Evolutionary conservation across 2,113 vertebrate genomes (phyloP).

Genomic region (Synchiropus splendidus): DNA sequence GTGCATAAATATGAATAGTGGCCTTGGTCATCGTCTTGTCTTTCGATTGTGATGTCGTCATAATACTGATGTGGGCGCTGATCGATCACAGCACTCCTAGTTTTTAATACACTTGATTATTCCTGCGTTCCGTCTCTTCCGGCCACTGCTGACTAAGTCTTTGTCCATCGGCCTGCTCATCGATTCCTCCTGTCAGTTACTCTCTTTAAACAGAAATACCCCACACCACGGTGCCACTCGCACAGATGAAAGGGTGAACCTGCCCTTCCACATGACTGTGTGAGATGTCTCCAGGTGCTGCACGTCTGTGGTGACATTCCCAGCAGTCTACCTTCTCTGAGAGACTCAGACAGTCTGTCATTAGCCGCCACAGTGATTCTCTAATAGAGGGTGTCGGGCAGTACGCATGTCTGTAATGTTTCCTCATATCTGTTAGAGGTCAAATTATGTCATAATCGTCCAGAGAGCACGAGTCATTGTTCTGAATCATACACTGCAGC

Average conservation of each 20-base stretch:
- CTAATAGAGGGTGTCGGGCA: constrained; percentile 15
- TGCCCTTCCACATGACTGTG: constrained; percentile 16
- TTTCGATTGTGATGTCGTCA: too few relatives aligned
- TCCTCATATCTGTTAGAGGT: constrained; percentile 1
- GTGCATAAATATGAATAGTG: too few relatives aligned
- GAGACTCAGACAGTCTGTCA: constrained; percentile 29
- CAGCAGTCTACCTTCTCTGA: constrained; percentile 11
- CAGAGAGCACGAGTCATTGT: too few relatives aligned
- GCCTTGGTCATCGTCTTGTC: too few relatives aligned
- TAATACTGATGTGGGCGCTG: too few relatives aligned
- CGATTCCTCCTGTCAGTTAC: constrained; percentile 39
- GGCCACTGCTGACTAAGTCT: constrained; percentile 37
- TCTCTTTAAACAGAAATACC: constrained; percentile 10
- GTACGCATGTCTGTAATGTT: constrained; percentile 1
- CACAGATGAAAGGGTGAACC: constrained; percentile 22
- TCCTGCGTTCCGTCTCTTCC: neutral
- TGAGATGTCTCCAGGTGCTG: constrained; percentile 14
- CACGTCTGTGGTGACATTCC: constrained; percentile 31
- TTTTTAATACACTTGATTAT: too few relatives aligned
- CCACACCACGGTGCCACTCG: constrained; percentile 4
- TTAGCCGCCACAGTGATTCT: constrained; percentile 24
- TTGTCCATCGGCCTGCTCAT: constrained; percentile 48
- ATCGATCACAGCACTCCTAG: too few relatives aligned
- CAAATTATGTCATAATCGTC: neutral
- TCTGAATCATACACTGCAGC: constrained; percentile 13